These are phyloP conservation scores for Triplophysa yarkandensis DNA, from an alignment of 2,797 vertebrate genomes.

Conservation along the genomic window DNA sequence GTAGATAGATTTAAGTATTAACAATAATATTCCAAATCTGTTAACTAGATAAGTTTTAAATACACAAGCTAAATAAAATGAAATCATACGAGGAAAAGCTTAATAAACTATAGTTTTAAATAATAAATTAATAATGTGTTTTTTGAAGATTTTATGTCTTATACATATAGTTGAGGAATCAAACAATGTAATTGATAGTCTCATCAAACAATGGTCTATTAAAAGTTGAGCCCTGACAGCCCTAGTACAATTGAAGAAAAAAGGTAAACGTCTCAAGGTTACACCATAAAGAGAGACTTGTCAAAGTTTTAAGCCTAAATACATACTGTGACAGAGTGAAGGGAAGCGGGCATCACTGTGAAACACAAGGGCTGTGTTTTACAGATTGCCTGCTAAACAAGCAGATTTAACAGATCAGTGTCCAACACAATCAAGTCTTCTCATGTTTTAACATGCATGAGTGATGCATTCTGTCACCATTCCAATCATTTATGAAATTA, in stretches of 20 bases:
- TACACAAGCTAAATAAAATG: too few relatives aligned
- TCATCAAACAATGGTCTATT: too few relatives aligned
- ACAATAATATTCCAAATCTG: too few relatives aligned
- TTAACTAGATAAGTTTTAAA: too few relatives aligned
- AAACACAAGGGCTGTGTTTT: neutral
- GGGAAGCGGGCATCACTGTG: constrained; percentile 14
- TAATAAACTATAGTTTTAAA: too few relatives aligned
- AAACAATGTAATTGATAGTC: too few relatives aligned
- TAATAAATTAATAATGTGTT: too few relatives aligned
- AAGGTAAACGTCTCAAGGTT: constrained; percentile 7
- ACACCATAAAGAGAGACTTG: constrained; percentile 25
- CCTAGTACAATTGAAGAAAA: neutral
- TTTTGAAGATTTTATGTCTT: too few relatives aligned
- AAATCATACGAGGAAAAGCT: too few relatives aligned
- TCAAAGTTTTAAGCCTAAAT: constrained; percentile 16
- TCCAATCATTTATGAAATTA: neutral
- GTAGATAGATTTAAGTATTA: too few relatives aligned
- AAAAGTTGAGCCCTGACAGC: too few relatives aligned
- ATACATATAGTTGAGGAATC: too few relatives aligned
- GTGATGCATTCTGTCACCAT: neutral
- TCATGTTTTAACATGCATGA: neutral
- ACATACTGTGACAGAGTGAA: constrained; percentile 19
- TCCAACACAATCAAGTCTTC: neutral
- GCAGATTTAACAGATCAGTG: neutral
- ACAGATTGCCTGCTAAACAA: neutral